phyloP scores from a whole-genome alignment of 2,113 vertebrate genomes.

The Callionymus lyra region DNA sequence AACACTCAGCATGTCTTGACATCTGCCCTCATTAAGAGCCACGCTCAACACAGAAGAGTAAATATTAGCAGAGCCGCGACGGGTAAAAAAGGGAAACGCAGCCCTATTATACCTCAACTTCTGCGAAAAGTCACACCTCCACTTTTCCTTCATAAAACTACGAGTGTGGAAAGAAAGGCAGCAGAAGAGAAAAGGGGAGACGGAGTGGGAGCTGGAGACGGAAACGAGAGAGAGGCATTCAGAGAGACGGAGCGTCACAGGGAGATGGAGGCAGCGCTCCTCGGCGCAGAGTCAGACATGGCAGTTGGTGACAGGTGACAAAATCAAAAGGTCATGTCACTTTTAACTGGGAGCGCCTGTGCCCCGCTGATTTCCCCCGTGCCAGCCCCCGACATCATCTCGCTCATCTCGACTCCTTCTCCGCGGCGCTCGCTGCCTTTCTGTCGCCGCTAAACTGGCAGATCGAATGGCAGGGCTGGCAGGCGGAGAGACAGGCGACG shows the following conservation, averaged over 20 bases:
- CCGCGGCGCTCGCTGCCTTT: conserved; percentile 44
- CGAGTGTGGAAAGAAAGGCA: conserved; percentile 40
- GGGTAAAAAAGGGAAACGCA: conserved; percentile 27
- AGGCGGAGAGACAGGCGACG: conserved; percentile 57
- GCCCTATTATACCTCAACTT: conserved; percentile 50
- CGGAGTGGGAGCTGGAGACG: conserved; percentile 55
- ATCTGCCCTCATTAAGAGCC: conserved; percentile 60
- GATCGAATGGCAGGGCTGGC: conserved; percentile 59
- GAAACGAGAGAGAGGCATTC: conserved; percentile 45
- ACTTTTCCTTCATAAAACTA: conserved; percentile 29
- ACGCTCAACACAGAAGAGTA: conserved; percentile 32
- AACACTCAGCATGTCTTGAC: conserved; percentile 41
- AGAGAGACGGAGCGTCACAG: conserved; percentile 42
- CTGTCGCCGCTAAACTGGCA: conserved; percentile 57
- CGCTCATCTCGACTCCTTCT: conserved; percentile 52
- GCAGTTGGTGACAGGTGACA: conserved; percentile 88
- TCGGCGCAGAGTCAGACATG: conserved; percentile 65
- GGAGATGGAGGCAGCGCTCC: conserved; percentile 52
- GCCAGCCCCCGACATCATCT: conserved; percentile 61
- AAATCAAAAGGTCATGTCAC: conserved; percentile 97
- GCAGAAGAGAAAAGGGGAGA: conserved; percentile 32
- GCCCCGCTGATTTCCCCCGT: conserved; percentile 92
- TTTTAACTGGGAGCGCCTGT: conserved; percentile 93
- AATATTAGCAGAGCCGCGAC: conserved; percentile 45
- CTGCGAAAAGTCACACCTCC: conserved; percentile 45